Evolutionary conservation across 2,888 invertebrate genomes (phyloP).

Genomic region (Cartodere bifasciata): DNA sequence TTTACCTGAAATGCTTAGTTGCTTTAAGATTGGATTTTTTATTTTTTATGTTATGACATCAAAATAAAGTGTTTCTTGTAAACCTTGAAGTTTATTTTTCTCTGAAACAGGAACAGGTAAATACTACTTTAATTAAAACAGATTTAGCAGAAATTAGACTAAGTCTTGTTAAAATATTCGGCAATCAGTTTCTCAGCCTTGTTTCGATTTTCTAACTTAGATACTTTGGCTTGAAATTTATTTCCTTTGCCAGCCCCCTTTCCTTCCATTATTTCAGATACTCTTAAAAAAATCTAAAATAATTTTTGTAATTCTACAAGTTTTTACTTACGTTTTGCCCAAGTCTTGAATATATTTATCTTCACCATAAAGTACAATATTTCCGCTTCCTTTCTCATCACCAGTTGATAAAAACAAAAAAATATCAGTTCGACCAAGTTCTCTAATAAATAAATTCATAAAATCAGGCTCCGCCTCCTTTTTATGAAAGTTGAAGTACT

Average conservation of each 20-base stretch:
- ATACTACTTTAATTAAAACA: too few relatives aligned
- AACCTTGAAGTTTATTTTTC: too few relatives aligned
- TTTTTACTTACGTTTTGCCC: slow-evolving; percentile 45
- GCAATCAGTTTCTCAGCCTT: slow-evolving; percentile 50
- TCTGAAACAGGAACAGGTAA: too few relatives aligned
- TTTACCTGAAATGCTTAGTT: too few relatives aligned
- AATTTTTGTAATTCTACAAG: neutral
- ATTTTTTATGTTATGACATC: too few relatives aligned
- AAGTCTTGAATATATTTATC: slow-evolving; percentile 41
- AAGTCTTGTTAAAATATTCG: too few relatives aligned
- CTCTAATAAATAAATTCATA: slow-evolving; percentile 53
- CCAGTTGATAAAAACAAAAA: slow-evolving; percentile 58
- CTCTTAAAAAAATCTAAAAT: slow-evolving; percentile 36
- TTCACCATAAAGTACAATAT: slow-evolving; percentile 43
- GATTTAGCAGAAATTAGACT: too few relatives aligned
- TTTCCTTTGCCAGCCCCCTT: slow-evolving; percentile 66
- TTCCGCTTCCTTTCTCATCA: slow-evolving; percentile 50
- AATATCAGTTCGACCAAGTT: slow-evolving; percentile 43
- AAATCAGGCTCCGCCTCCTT: slow-evolving; percentile 72
- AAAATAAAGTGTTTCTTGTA: too few relatives aligned
- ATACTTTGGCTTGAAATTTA: slow-evolving; percentile 65
- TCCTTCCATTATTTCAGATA: slow-evolving; percentile 55
- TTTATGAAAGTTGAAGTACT: slow-evolving; percentile 46
- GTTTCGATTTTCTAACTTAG: slow-evolving; percentile 46
- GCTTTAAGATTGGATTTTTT: too few relatives aligned